These are phyloP conservation scores for Ceratoteleas bidentatus DNA, from an alignment of 1,140 invertebrate species.

Conservation along the genomic window DNA sequence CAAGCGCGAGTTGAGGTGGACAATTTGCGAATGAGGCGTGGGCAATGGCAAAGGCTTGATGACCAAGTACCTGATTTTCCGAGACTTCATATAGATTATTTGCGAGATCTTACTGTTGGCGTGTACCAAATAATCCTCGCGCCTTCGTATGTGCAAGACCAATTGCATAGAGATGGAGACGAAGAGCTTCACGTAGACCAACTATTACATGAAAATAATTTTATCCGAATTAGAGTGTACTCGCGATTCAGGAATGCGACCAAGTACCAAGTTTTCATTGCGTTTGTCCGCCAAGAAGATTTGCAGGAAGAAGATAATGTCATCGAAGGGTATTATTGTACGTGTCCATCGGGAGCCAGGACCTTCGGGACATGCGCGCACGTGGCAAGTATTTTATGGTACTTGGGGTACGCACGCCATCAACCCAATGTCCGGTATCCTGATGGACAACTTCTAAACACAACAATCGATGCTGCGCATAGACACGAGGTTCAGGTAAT, in stretches of 20 bases:
- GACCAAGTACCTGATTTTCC: slow-evolving; percentile 28
- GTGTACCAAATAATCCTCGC: slow-evolving; percentile 16
- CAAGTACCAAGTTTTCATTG: slow-evolving; percentile 18
- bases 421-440: slow-evolving; percentile 12
- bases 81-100: slow-evolving; percentile 16
- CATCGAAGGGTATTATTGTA: slow-evolving; percentile 2
- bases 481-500: background rate
- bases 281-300: slow-evolving; percentile 7
- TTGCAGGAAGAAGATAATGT: background rate
- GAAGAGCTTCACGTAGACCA: slow-evolving; percentile 10
- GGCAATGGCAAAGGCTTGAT: slow-evolving; percentile 18
- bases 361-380: slow-evolving; percentile 18
- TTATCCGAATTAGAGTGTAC: slow-evolving; percentile 11
- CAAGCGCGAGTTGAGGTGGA: slow-evolving; percentile 35
- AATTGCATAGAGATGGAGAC: slow-evolving; percentile 7
- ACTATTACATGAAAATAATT: slow-evolving; percentile 8
- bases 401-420: slow-evolving; percentile 17
- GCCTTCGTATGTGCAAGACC: slow-evolving; percentile 10
- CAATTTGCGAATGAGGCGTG: slow-evolving; percentile 25
- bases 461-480: slow-evolving; percentile 10
- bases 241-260: slow-evolving; percentile 20
- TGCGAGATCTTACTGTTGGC: slow-evolving; percentile 17
- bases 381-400: slow-evolving; percentile 21
- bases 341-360: slow-evolving; percentile 9
- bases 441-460: slow-evolving; percentile 4